Base-by-base conservation (phyloP, 2,797 vertebrate species). In the Melanotaenia maccullochi region DNA sequence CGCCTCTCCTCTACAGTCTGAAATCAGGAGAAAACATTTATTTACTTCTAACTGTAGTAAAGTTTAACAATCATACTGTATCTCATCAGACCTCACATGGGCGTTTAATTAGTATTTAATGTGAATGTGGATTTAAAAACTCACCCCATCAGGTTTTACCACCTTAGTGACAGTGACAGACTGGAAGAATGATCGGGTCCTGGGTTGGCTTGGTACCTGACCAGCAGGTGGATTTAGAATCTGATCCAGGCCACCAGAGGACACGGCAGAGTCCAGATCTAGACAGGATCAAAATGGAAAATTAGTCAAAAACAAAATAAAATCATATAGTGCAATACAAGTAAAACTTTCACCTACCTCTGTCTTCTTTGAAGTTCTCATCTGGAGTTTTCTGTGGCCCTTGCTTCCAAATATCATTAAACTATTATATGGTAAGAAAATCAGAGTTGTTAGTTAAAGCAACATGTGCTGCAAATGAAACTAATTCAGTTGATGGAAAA, bases 211-310 rank as follows among this genome's bases (percentile, higher is more conserved):
- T 11, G 0, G 79, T 0, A 0, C 2, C 67, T 89, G 87, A 44
- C 78, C 82, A 38, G 89, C 78, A 63, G 86, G 90, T 7, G 94
- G 92, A 0, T 77, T 78, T 42, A 97, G 89, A 78, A 99, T 93
- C 59, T 95, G 94, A 51, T 96, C 95, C 38, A 98, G 85, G n/a
- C 97, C 96, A 0, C 81, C 82, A 0, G 95, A 94, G 4, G 95
- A 96, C 20, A 98, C 96, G 1, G 93, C 93, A 0, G 95, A 96
- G 86, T 99, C 97, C 78, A 98, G 90, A 88, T 97, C 97, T 98
- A 75, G 5, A 51, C 0, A 35, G 3, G 42, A 63, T 0, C 22
- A 18, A 2, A 36, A 54, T 0, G 1, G 6, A 32, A 60, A 68
- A 54, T 18, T 0, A 25, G n/a, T 52, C 42, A 4, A 3, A 30